These are phyloP conservation scores for Palythoa caribaeorum DNA, from an alignment of 92 coral and sea anemone species.

Conservation along the genomic window DNA sequence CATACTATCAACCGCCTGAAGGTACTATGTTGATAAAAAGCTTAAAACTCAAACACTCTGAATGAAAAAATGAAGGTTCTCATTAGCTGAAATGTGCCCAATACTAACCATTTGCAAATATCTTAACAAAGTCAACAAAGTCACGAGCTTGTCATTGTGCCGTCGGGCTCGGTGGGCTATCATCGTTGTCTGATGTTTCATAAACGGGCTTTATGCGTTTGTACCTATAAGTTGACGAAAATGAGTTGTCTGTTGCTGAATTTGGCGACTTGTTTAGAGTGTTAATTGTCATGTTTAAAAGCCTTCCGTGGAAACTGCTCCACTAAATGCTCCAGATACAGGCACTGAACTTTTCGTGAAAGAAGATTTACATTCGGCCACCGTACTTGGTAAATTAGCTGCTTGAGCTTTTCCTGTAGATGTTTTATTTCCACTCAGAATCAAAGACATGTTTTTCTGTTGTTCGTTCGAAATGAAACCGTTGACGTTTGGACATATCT, in stretches of 20 bases:
- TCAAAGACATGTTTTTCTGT: not conserved
- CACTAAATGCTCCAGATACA: not conserved
- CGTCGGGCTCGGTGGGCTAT: not conserved
- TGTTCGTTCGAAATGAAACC: not conserved
- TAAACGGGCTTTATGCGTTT: constrained; percentile 24
- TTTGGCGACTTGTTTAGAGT: not conserved
- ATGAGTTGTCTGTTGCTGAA: not conserved
- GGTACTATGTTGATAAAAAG: not conserved
- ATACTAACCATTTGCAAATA: constrained; percentile 16
- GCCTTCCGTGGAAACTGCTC: not conserved
- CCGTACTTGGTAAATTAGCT: not conserved
- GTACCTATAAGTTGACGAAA: constrained; percentile 9
- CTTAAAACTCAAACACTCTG: not conserved
- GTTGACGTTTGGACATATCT: not conserved
- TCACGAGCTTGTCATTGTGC: not conserved
- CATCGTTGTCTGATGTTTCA: not conserved
- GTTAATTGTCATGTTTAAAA: not conserved
- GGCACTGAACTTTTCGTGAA: not conserved
- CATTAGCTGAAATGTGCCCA: not conserved
- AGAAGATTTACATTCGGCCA: not conserved
- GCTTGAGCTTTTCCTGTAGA: not conserved
- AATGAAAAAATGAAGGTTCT: constrained; percentile 9
- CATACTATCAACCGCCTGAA: not conserved
- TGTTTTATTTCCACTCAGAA: not conserved
- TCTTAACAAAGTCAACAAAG: not conserved